Evolutionary conservation across 2,113 vertebrate species (phyloP), one percentile per base, ranked within the genome.

Genomic region (Sturnus vulgaris): DNA sequence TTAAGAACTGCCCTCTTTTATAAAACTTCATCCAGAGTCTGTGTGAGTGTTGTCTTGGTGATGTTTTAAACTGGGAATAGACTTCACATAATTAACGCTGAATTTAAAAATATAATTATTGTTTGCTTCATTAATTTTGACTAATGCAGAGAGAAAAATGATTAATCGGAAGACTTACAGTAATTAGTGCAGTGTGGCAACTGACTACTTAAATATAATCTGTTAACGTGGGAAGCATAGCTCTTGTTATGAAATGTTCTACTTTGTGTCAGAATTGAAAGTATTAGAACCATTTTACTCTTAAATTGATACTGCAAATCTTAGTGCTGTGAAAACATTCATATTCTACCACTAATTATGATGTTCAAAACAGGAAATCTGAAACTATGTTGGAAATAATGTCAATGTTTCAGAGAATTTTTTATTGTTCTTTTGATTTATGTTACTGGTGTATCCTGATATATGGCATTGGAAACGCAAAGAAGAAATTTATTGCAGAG

Each of bases 91-190:
- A 52, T 84, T 61, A 92, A 53, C 0, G 0, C 21, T 75, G 92
- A 42, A 60, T 93, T 78, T 53, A 10, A 81, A 93, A 78, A 60
- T 52, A 53, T 13, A 55, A 71, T 76, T 83, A 46, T 81, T 81
- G 76, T 82, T 95, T 94, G 64, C 77, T 82, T 80, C 68, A 79
- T 88, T 94, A 90, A 86, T 93, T 96, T 90, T 88, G 90, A 75
- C 82, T 96, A 71, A 88, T 93, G 69, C 66, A 25, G 82, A 93
- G 86, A 82, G 66, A 81, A 95, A 94, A 90, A 94, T 93, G 68
- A 92, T 94, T 96, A 83, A 86, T 95, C 2, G 5, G 15, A 65
- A 95, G 76, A 84, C 53, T 50, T 88, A 72, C 72, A 13, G 9
- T 94, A 92, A 94, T 93, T 90, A 90, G 82, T 88, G 57, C 49